A percentile compares a stretch with the other conserved stretches of the same genome.
These are phyloP conservation scores for Tipula unca DNA, from an alignment of 2,888 invertebrate species.

Conservation along the genomic window DNA sequence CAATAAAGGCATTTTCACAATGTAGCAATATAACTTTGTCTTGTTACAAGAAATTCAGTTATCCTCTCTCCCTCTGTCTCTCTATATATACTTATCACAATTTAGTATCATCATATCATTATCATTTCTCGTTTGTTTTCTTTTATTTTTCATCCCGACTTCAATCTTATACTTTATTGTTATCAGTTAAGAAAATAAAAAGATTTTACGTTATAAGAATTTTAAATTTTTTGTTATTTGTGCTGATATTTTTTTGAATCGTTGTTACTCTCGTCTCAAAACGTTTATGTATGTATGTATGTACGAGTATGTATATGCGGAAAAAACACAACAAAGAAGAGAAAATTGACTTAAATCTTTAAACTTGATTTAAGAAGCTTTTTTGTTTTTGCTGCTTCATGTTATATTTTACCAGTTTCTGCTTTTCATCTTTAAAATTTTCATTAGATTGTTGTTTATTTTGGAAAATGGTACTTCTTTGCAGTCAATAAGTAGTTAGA, in stretches of 20 bases:
- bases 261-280: neutral
- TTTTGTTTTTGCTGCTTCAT: neutral
- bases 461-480: neutral
- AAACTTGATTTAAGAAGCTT: neutral
- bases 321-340: neutral
- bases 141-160: neutral
- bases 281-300: neutral
- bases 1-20: neutral
- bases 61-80: neutral
- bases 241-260: neutral
- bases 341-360: conserved; percentile 8
- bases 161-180: conserved; percentile 14
- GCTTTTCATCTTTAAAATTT: neutral
- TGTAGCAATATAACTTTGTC: conserved; percentile 1
- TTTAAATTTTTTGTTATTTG: conserved; percentile 2
- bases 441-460: neutral
- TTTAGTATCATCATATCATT: neutral
- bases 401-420: neutral
- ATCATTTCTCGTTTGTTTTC: neutral
- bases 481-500: neutral
- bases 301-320: neutral
- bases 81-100: neutral
- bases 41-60: neutral
- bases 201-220: neutral
- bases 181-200: conserved; percentile 14